phyloP scores from a whole-genome alignment of 2,888 invertebrate genomes.

The Hyalella azteca region DNA sequence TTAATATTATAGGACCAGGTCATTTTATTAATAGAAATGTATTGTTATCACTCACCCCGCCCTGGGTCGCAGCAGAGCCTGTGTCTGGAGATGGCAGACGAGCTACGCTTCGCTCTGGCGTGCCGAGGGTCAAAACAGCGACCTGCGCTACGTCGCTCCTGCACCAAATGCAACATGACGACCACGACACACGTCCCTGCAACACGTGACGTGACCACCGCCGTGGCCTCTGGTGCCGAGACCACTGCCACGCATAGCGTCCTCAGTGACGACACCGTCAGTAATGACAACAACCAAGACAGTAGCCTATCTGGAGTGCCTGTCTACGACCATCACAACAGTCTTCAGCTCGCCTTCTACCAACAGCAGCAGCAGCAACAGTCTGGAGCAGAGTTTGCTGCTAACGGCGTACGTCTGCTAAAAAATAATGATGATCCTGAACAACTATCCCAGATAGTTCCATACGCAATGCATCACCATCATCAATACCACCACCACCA shows the following conservation, averaged over 20 bases:
- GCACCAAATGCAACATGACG: constrained; percentile 76
- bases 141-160: constrained; percentile 78
- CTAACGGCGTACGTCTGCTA: constrained; percentile 9
- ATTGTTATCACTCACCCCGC: too few relatives aligned
- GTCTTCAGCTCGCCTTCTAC: background rate
- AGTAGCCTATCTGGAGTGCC: constrained; percentile 11
- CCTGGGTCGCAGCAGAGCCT: constrained; percentile 73
- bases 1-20: too few relatives aligned
- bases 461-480: background rate
- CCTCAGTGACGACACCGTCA: constrained; percentile 6
- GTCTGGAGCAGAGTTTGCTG: background rate
- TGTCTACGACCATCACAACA: background rate
- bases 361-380: background rate
- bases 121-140: constrained; percentile 84
- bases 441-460: background rate
- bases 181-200: constrained; percentile 62
- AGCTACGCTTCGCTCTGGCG: constrained; percentile 86
- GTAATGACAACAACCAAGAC: constrained; percentile 12
- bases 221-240: constrained; percentile 39
- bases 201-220: constrained; percentile 47
- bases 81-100: constrained; percentile 93
- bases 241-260: background rate
- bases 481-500: background rate
- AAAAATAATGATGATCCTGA: background rate
- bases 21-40: too few relatives aligned